Conservation (phyloP, 2,797 vertebrate genomes). For the Peromyscus aztecus region DNA sequence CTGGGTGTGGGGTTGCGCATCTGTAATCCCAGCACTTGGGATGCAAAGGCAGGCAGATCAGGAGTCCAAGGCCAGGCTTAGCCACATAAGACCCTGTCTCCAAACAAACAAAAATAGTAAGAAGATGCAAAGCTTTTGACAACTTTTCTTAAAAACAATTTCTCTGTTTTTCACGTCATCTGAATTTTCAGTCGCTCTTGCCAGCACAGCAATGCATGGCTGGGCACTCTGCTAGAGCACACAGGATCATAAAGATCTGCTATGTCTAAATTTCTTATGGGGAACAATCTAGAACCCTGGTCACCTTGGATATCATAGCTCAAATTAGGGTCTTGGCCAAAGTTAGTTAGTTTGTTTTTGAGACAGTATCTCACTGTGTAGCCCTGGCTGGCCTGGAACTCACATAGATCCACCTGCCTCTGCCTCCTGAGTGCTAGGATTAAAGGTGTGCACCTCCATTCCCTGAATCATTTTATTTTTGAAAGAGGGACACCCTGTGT, state of each 20-base stretch:
- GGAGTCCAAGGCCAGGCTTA: neutral
- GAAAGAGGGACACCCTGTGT: neutral
- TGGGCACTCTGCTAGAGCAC: neutral
- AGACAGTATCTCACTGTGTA: neutral
- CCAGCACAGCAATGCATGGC: neutral
- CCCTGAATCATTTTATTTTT: neutral
- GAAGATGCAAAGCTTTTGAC: neutral
- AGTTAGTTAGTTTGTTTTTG: neutral
- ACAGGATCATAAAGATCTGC: neutral
- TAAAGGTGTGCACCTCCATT: neutral
- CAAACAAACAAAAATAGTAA: neutral
- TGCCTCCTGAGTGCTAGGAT: neutral
- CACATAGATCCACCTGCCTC: neutral
- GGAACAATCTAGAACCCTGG: neutral
- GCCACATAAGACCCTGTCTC: neutral
- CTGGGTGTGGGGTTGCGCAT: neutral
- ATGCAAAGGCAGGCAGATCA: neutral
- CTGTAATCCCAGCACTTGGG: neutral
- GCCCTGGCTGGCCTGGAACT: neutral
- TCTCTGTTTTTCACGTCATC: neutral
- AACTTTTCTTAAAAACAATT: neutral
- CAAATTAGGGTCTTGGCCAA: neutral
- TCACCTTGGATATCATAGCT: neutral
- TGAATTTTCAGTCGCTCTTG: neutral
- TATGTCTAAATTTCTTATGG: conserved; percentile 7